Base-by-base conservation (phyloP, 2,113 vertebrate species). In the Australoheros scitulus region DNA sequence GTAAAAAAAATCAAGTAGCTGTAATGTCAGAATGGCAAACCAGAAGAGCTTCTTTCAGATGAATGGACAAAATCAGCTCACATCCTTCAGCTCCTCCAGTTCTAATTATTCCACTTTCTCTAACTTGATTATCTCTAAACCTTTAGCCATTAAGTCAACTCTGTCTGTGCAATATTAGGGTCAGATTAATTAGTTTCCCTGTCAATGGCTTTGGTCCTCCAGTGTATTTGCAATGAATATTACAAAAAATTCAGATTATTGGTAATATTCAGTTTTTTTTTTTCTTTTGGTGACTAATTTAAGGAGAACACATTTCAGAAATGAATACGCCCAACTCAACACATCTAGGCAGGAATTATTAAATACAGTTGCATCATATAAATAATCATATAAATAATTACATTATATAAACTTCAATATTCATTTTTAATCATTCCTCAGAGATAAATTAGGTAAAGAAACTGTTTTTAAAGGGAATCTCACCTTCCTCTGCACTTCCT, bases 81-180 rank as follows among this genome's bases (percentile, higher is more conserved):
- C 36, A 38, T 41, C 26, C 11, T 20, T 80, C 38, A 55, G 9
- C 24, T 18, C 11, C 26, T 80, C 11, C 1, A 10, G 24, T 13
- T 72, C 38, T 76, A 43, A 88, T 86, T 80, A 86, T 88, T 80
- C 41, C 20, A 14, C 60, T 59, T 84, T 32, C 50, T 80, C 70
- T 15, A 15, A 68, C 60, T 14, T 29, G 56, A 72, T 84, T 80
- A 75, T 76, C 61, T 72, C 4, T 5, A n/a, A 36, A 83, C 57
- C 41, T 76, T 56, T 63, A 26, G 20, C 65, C 13, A 17, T 47
- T 59, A 77, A 77, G 68, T 72, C 58, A 56, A 17, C 64, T 59
- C 64, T 36, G 7, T 61, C 38, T 34, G 8, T 15, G 50, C 7
- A 0, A 61, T 36, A 84, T 84, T 14, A 26, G 61, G 76, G 78